A percentile compares a stretch with the other conserved stretches of the same genome.
Conservation (phyloP, 2,888 invertebrate species). For the Drosophila diplacantha region DNA sequence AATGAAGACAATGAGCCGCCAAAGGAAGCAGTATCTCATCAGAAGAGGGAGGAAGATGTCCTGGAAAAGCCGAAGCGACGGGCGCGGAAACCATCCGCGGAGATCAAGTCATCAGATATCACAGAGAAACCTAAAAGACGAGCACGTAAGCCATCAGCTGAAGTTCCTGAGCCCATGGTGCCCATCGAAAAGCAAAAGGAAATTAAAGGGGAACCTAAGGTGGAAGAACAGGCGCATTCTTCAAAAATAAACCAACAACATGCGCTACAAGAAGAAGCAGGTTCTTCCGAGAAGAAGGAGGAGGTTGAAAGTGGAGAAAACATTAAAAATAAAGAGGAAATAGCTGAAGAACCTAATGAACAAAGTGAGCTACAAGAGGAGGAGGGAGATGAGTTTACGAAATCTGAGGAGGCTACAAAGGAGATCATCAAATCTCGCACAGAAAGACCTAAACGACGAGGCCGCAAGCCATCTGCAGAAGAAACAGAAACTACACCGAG, state of each 20-base stretch:
- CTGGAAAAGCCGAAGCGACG: background rate
- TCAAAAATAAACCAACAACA: background rate
- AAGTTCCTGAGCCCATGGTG: background rate
- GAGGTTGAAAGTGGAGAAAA: background rate
- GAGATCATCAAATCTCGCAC: background rate
- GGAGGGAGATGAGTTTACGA: background rate
- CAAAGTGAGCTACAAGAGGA: background rate
- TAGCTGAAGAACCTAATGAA: background rate
- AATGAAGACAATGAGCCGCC: background rate
- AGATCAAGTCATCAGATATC: background rate
- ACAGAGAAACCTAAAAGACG: slow-evolving; percentile 8
- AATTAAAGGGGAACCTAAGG: background rate
- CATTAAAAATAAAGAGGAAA: background rate
- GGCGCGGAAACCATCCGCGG: background rate
- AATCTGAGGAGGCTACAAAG: background rate
- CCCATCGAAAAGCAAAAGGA: background rate
- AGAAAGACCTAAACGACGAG: slow-evolving; percentile 25
- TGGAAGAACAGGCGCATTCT: background rate
- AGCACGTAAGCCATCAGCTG: slow-evolving; percentile 14
- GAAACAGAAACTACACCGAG: background rate
- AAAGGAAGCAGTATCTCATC: background rate
- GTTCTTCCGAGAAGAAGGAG: background rate
- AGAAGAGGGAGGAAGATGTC: background rate
- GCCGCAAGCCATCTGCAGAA: slow-evolving; percentile 21
- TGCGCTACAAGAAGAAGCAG: background rate